These are phyloP conservation scores for Grammomys surdaster DNA, from an alignment of 2,113 vertebrate genomes.

Conservation along the genomic window DNA sequence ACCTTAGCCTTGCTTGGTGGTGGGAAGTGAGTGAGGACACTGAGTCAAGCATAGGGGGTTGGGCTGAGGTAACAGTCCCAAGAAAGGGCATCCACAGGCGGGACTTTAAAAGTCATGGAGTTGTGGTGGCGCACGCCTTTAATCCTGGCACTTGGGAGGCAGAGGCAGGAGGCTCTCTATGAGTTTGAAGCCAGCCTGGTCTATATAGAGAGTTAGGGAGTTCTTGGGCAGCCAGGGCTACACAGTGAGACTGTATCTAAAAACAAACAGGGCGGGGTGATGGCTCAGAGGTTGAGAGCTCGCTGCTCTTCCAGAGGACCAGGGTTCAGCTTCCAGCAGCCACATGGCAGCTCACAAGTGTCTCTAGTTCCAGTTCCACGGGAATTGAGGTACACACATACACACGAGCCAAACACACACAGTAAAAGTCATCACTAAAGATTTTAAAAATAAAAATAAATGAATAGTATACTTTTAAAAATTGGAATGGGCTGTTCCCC, in stretches of 20 bases:
- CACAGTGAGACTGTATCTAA: not conserved
- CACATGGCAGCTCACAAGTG: not conserved
- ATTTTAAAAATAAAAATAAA: not conserved
- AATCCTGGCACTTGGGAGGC: not conserved
- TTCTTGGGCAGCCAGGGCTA: not conserved
- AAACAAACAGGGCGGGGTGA: not conserved
- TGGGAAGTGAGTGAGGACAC: not conserved
- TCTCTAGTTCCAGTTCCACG: not conserved
- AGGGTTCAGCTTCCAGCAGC: not conserved
- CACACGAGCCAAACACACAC: not conserved
- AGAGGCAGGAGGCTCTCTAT: not conserved
- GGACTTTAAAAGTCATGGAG: not conserved
- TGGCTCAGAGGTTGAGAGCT: not conserved
- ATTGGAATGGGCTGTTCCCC: not conserved
- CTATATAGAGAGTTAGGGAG: not conserved
- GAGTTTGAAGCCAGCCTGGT: not conserved
- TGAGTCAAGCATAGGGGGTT: not conserved
- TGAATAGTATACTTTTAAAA: not conserved
- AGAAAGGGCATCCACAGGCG: too few relatives aligned
- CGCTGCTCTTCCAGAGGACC: not conserved
- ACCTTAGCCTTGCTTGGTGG: not conserved
- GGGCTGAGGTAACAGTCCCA: not conserved
- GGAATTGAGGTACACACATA: not conserved
- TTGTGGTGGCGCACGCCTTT: rapidly evolving
- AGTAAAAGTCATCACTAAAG: too few relatives aligned